A percentile compares a stretch with the other conserved stretches of the same genome.
phyloP scores from a whole-genome alignment of 2,888 invertebrate species.

The Vesta saturnalis region DNA sequence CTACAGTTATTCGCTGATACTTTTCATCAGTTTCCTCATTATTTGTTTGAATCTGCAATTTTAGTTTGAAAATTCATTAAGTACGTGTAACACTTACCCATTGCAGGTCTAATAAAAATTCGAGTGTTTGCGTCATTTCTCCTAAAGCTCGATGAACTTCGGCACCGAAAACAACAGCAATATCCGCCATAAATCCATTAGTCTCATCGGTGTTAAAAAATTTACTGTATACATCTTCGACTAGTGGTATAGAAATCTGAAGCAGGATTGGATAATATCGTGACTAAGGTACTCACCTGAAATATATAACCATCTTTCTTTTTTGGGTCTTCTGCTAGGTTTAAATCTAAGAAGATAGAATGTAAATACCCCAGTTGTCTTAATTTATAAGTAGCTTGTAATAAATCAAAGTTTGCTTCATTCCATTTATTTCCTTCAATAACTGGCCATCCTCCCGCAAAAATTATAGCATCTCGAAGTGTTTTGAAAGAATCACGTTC shows the following conservation, averaged over 20 bases:
- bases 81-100: conserved; percentile 13
- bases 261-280: background rate
- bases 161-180: conserved; percentile 19
- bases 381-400: conserved; percentile 46
- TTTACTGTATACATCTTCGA: conserved; percentile 22
- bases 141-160: conserved; percentile 11
- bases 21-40: background rate
- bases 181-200: conserved; percentile 20
- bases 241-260: conserved; percentile 24
- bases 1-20: background rate
- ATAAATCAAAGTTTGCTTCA: conserved; percentile 48
- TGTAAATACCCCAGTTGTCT: conserved; percentile 47
- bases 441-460: conserved; percentile 53
- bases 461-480: conserved; percentile 41
- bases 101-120: conserved; percentile 20
- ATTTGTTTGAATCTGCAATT: background rate
- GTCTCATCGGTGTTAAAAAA: conserved; percentile 21
- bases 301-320: conserved; percentile 23
- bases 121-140: conserved; percentile 16
- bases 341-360: conserved; percentile 43
- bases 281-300: conserved; percentile 10
- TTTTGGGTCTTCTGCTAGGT: conserved; percentile 19
- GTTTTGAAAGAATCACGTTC: conserved; percentile 27
- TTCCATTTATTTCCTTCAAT: conserved; percentile 45
- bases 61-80: background rate